A percentile compares a stretch with the other conserved stretches of the same genome.
Evolutionary conservation across 2,888 invertebrate species (phyloP).

Genomic region (Agonopterix heracliana): DNA sequence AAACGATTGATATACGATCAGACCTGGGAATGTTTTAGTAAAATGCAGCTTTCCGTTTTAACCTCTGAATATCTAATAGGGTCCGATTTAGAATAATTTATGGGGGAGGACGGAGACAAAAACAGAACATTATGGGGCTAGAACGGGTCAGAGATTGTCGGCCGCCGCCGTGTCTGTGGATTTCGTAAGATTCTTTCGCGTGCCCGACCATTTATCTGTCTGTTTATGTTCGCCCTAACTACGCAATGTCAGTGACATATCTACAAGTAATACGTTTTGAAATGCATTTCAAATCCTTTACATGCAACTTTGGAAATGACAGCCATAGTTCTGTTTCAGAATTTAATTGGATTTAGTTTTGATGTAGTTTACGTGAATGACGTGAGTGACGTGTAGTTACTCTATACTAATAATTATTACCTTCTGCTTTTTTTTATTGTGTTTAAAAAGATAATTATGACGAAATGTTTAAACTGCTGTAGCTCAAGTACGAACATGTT

Average conservation of each 20-base stretch:
- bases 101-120: slow-evolving; percentile 60
- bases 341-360: slow-evolving; percentile 2
- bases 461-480: too few species aligned
- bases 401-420: slow-evolving; percentile 17
- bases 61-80: slow-evolving; percentile 74
- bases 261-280: slow-evolving; percentile 14
- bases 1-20: slow-evolving; percentile 71
- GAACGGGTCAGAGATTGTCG: slow-evolving; percentile 34
- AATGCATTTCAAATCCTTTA: neutral
- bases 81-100: slow-evolving; percentile 71
- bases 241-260: slow-evolving; percentile 25
- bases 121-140: slow-evolving; percentile 66
- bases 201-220: slow-evolving; percentile 39
- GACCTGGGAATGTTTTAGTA: slow-evolving; percentile 56
- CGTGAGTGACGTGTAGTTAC: slow-evolving; percentile 17
- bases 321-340: neutral
- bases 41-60: slow-evolving; percentile 63
- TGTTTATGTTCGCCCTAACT: slow-evolving; percentile 23
- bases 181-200: slow-evolving; percentile 41
- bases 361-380: neutral
- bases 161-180: slow-evolving; percentile 35
- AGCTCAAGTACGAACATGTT: too few species aligned
- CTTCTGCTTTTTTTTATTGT: too few species aligned
- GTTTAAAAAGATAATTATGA: too few species aligned
- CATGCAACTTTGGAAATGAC: slow-evolving; percentile 11